Conservation (phyloP, 1,140 invertebrate genomes). For the Rhizoglyphus robini region DNA sequence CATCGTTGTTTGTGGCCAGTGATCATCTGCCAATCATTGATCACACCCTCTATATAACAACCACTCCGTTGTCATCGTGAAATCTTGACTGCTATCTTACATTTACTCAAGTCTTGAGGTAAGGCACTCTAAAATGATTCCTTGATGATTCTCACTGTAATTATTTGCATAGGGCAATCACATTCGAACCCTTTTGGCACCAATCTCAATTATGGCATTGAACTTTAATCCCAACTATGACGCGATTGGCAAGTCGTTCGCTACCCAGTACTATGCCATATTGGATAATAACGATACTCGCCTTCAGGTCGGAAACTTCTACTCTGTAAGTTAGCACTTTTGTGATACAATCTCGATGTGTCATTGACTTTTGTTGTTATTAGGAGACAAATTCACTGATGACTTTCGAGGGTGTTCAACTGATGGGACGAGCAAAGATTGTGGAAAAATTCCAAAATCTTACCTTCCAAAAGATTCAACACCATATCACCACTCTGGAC, state of each 20-base stretch:
- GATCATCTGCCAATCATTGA: too few relatives aligned
- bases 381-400: constrained; percentile 79
- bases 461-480: constrained; percentile 79
- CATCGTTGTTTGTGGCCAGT: too few relatives aligned
- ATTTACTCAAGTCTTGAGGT: too few relatives aligned
- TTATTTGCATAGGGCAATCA: too few relatives aligned
- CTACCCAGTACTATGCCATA: constrained; percentile 75
- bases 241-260: constrained; percentile 78
- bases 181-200: too few relatives aligned
- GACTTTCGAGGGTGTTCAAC: constrained; percentile 83
- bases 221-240: constrained; percentile 68
- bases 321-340: constrained; percentile 71
- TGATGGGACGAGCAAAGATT: constrained; percentile 78
- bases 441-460: constrained; percentile 79
- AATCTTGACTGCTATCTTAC: too few relatives aligned
- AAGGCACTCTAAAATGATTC: too few relatives aligned
- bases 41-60: too few relatives aligned
- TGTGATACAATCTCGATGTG: not conserved
- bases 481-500: constrained; percentile 79
- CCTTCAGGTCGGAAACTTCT: constrained; percentile 67
- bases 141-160: too few relatives aligned
- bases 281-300: constrained; percentile 74
- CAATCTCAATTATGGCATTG: too few relatives aligned
- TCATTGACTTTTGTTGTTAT: not conserved
- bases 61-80: too few relatives aligned